phyloP scores from a whole-genome alignment of 2,113 vertebrate species.

The Pterophyllum scalare region DNA sequence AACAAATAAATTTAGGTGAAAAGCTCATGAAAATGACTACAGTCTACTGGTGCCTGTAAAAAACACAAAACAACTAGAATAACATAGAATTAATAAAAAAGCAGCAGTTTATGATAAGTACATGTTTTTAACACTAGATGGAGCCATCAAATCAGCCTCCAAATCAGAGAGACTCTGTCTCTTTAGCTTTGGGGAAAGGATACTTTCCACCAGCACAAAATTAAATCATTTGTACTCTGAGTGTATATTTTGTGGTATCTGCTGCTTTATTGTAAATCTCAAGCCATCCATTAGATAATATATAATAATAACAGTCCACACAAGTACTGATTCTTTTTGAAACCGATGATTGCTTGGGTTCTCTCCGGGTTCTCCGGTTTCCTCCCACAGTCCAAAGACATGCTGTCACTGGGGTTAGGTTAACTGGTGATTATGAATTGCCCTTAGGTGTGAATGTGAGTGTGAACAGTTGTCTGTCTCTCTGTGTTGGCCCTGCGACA shows the following conservation, averaged over 20 bases:
- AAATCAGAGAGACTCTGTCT: not conserved
- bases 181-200: not conserved
- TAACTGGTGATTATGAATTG: too few species aligned
- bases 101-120: not conserved
- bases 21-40: not conserved
- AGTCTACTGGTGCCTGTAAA: not conserved
- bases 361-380: too few species aligned
- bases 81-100: too few species aligned
- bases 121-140: conserved; percentile 46
- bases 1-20: not conserved
- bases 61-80: not conserved
- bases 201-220: not conserved
- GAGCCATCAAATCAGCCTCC: conserved; percentile 17
- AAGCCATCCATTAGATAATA: not conserved
- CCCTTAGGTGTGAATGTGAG: too few species aligned
- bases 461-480: too few species aligned
- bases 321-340: too few species aligned
- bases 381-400: too few species aligned
- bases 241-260: not conserved
- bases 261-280: not conserved
- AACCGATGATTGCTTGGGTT: too few species aligned
- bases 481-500: too few species aligned
- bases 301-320: too few species aligned
- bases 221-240: not conserved
- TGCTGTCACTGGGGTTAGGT: too few species aligned